Conservation (phyloP, 1,140 invertebrate genomes). For the Lasaia peninsularis region DNA sequence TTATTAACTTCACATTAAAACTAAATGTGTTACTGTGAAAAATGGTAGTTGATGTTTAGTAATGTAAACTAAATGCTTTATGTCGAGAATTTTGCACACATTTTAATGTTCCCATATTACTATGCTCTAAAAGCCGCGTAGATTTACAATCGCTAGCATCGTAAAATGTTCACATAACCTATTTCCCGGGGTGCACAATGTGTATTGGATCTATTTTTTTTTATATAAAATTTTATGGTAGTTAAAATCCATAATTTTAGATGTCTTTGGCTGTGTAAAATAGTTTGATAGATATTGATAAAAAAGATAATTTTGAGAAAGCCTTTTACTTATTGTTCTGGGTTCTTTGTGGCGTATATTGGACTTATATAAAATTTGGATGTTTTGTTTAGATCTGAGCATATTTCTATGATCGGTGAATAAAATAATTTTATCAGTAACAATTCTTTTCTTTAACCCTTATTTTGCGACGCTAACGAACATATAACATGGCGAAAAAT, state of each 20-base stretch:
- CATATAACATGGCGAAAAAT: not conserved
- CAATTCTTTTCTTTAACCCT: constrained; percentile 40
- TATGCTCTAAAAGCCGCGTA: constrained; percentile 29
- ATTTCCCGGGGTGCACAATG: constrained; percentile 48
- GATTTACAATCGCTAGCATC: constrained; percentile 62
- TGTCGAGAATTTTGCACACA: constrained; percentile 27
- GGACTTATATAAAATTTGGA: constrained; percentile 57
- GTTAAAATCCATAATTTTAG: constrained; percentile 67
- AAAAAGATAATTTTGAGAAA: constrained; percentile 53
- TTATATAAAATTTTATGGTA: constrained; percentile 53
- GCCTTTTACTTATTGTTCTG: constrained; percentile 53
- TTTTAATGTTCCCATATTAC: constrained; percentile 30
- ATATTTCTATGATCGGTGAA: constrained; percentile 64
- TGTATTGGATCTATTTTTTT: constrained; percentile 58
- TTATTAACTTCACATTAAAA: constrained; percentile 51
- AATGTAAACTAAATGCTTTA: constrained; percentile 44
- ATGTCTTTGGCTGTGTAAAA: constrained; percentile 76
- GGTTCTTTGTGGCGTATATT: constrained; percentile 54
- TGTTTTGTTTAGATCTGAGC: constrained; percentile 72
- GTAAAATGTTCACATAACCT: constrained; percentile 77
- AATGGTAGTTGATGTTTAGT: constrained; percentile 67
- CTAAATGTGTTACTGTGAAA: constrained; percentile 65
- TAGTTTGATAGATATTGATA: constrained; percentile 44
- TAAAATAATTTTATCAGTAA: constrained; percentile 70
- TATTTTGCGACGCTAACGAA: constrained; percentile 60